A percentile compares a stretch with the other conserved stretches of the same genome.
These are phyloP conservation scores for Danio tinwini DNA, from an alignment of 2,797 vertebrate species.

Conservation along the genomic window DNA sequence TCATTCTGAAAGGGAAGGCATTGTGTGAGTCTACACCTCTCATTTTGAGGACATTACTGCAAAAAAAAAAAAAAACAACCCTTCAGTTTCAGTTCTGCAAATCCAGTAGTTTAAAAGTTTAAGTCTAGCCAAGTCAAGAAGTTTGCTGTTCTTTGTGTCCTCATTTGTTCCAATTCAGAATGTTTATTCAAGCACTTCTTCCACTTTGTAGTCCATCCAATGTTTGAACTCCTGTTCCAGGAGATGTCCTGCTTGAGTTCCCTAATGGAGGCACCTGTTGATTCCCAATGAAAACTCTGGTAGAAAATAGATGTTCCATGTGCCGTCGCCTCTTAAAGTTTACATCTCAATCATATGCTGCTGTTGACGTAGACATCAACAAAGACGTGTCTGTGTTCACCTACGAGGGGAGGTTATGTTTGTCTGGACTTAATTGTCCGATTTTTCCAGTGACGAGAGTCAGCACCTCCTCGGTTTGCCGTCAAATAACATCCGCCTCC, in stretches of 20 bases:
- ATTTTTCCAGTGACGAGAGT: slow-evolving; percentile 50
- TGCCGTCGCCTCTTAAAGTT: neutral
- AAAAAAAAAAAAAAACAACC: neutral
- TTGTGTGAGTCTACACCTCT: slow-evolving; percentile 33
- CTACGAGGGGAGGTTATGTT: slow-evolving; percentile 43
- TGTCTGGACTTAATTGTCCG: slow-evolving; percentile 47
- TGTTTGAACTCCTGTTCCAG: neutral
- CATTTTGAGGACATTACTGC: slow-evolving; percentile 22
- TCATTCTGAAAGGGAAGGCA: slow-evolving; percentile 54
- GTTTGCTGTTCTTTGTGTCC: neutral
- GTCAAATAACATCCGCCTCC: slow-evolving; percentile 31
- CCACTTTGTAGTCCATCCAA: slow-evolving; percentile 1
- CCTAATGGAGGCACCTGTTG: neutral
- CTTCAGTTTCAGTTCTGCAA: neutral
- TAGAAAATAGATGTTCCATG: neutral
- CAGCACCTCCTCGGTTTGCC: slow-evolving; percentile 40
- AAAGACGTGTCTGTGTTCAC: slow-evolving; percentile 2
- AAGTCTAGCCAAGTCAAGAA: too few species aligned
- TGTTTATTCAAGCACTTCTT: slow-evolving; percentile 3
- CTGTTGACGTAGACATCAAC: slow-evolving; percentile 19
- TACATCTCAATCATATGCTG: slow-evolving; percentile 15
- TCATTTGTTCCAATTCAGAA: slow-evolving; percentile 10
- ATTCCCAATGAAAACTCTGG: neutral
- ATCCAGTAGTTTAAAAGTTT: neutral
- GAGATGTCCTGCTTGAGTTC: neutral